Percentiles rank a stretch among this genome's conserved stretches.
These are phyloP conservation scores for Hystrix cristata DNA, from an alignment of 2,113 vertebrate genomes.

Conservation along the genomic window DNA sequence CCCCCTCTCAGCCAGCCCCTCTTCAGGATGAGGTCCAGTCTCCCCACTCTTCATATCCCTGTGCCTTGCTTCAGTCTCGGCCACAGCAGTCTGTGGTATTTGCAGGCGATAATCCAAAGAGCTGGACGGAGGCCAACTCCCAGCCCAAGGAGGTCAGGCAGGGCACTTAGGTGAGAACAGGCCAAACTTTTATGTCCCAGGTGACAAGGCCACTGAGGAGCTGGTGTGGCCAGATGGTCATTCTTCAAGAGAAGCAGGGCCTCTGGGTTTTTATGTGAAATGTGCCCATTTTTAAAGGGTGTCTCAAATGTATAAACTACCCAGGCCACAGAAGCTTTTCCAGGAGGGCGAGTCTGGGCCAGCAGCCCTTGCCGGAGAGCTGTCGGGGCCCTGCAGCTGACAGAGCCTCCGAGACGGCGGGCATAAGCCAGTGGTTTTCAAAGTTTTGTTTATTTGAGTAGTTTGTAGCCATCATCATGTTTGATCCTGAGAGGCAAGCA, in stretches of 20 bases:
- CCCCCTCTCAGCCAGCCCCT: neutral
- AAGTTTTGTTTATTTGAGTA: conserved; percentile 78
- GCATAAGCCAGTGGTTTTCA: conserved; percentile 59
- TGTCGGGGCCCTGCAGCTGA: neutral
- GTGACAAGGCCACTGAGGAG: neutral
- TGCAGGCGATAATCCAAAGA: neutral
- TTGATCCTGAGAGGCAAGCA: conserved; percentile 81
- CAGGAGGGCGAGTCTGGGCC: neutral
- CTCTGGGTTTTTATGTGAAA: neutral
- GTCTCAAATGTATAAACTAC: neutral
- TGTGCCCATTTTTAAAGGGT: neutral
- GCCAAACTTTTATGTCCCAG: accelerated
- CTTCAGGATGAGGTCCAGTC: neutral
- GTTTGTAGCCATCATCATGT: conserved; percentile 77
- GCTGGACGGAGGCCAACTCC: neutral
- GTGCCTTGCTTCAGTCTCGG: neutral
- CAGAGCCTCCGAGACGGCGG: conserved; percentile 6
- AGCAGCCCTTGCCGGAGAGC: neutral
- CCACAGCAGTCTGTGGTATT: neutral
- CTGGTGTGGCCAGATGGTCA: neutral
- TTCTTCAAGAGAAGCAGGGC: neutral
- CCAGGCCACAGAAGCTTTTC: neutral
- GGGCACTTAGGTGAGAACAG: conserved; percentile 39
- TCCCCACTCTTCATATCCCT: neutral
- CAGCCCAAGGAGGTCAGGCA: neutral